Evolutionary conservation across 2,888 invertebrate species (phyloP), one percentile per base, ranked within the genome.

Genomic region (Argyresthia albistria): DNA sequence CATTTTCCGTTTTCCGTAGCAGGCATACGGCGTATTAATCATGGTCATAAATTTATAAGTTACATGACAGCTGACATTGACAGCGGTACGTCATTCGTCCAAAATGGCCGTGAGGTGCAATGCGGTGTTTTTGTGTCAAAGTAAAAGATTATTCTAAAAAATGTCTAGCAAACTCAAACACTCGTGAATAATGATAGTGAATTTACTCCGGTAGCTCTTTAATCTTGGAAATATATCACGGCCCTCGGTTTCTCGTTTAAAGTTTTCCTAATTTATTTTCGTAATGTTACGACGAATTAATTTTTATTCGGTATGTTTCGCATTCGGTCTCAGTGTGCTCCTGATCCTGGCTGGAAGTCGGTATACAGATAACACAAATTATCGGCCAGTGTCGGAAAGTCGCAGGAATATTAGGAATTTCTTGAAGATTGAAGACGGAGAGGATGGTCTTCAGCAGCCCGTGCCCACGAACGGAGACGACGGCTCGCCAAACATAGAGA

Each of bases 391-490:
- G 66, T 65, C 73, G 53, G 87, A 87, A 63, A 78, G 67, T 60
- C 73, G 80, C 58, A 77, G 83, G 59, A 83, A 78, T 60, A 68
- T 80, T 54, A 78, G 78, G 56, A 81, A 77, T 60, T 82, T 93
- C 63, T 80, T 90, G 51, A 93, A 93, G 71, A 87, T 93, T 57
- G 93, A 93, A 60, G 74, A 81, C 62, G 73, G 70, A 49, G 80
- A 82, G 11, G 78, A 78, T 35, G 66, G 59, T 55, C 62, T 70
- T 37, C 54, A 66, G 53, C 76, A 76, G 57, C 64, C 73, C 35
- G 63, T 75, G 55, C 76, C 83, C n/a, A 82, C 81, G n/a, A 76
- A 74, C 54, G 63, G 73, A 0, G 71, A 73, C 57, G 80, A 82
- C 59, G 80, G 76, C 49, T 76, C 77, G 35, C 73, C 78, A 51